A percentile compares a stretch with the other conserved stretches of the same genome.
phyloP scores from a whole-genome alignment of 2,113 vertebrate species.

The Phaethon lepturus region DNA sequence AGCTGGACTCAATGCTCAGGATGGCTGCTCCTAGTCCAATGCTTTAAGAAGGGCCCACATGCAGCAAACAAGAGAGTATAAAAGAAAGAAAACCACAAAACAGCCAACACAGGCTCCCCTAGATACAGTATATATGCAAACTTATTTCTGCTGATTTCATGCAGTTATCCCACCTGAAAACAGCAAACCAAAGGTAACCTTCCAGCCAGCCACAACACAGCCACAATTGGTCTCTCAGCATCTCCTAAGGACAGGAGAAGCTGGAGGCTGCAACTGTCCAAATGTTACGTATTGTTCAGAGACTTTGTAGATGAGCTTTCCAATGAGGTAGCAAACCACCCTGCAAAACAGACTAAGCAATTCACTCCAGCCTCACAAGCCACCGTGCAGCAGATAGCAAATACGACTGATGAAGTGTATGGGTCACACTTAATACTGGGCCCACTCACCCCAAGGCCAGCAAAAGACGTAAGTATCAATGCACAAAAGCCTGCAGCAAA shows the following conservation, averaged over 20 bases:
- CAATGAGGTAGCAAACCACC: not conserved
- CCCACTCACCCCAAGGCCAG: not conserved
- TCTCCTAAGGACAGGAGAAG: not conserved
- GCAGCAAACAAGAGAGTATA: not conserved
- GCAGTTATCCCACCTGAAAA: not conserved
- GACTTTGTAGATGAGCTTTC: not conserved
- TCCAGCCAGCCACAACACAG: not conserved
- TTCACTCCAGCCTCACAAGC: not conserved
- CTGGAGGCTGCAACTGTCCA: not conserved
- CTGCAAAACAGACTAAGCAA: not conserved
- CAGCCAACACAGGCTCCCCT: not conserved
- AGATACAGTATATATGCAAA: not conserved
- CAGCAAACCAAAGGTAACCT: not conserved
- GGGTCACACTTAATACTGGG: not conserved
- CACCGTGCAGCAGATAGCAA: not conserved
- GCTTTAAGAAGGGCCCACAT: not conserved
- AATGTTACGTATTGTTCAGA: not conserved
- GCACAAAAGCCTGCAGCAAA: not conserved
- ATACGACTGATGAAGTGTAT: fast-evolving
- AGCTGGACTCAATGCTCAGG: not conserved
- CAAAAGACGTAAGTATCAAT: fast-evolving
- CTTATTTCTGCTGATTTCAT: not conserved
- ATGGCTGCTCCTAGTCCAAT: not conserved
- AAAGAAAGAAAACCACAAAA: not conserved
- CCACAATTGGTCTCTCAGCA: not conserved